These are phyloP conservation scores for Pseudolaguvia tuberculata DNA, from an alignment of 2,113 vertebrate genomes.

Conservation along the genomic window DNA sequence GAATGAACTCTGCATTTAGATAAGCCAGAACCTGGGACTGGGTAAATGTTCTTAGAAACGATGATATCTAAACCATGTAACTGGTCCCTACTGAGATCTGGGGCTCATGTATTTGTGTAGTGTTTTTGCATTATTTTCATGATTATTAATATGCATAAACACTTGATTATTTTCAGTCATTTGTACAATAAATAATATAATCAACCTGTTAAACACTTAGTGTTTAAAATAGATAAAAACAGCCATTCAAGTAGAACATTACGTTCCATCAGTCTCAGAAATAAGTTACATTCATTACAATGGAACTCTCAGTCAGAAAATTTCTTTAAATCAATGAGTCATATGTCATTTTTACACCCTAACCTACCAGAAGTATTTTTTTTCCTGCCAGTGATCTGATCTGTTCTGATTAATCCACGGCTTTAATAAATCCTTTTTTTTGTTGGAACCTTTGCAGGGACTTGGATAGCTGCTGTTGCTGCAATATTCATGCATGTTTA, in stretches of 20 bases:
- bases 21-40: constrained; percentile 9
- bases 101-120: not conserved
- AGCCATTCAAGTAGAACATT: not conserved
- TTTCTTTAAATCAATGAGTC: no score
- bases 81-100: not conserved
- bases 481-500: no score
- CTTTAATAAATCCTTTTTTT: no score
- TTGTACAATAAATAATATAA: no score
- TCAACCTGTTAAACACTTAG: no score
- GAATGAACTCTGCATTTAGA: constrained; percentile 27
- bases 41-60: constrained; percentile 19
- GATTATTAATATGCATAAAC: not conserved
- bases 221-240: no score
- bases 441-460: no score
- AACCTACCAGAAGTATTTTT: not conserved
- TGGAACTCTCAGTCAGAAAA: not conserved
- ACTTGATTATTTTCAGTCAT: not conserved
- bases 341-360: no score
- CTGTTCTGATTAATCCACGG: no score
- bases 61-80: constrained; percentile 11
- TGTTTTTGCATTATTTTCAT: not conserved
- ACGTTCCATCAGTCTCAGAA: not conserved
- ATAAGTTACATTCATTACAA: not conserved
- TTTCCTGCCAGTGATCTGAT: no score
- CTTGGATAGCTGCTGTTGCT: no score